Conservation (phyloP, 2,113 vertebrate species). For the Peromyscus californicus region DNA sequence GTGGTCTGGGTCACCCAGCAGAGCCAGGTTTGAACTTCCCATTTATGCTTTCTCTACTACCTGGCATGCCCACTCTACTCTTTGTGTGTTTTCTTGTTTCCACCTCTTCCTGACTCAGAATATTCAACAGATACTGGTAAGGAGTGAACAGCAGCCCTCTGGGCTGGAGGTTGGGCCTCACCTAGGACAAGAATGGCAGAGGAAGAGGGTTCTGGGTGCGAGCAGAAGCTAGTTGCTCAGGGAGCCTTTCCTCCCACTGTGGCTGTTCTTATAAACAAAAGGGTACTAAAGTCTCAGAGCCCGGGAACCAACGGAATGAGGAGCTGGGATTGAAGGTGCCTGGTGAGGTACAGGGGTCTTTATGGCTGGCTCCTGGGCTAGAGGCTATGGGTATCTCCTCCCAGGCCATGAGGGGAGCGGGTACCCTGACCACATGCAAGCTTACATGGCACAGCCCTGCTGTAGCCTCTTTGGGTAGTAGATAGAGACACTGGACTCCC, state of each 20-base stretch:
- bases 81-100: not conserved
- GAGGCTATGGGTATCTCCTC: not conserved
- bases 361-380: too few species aligned
- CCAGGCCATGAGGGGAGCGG: not conserved
- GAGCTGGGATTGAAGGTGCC: not conserved
- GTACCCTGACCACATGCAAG: not conserved
- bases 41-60: not conserved
- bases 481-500: not conserved
- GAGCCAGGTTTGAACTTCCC: not conserved
- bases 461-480: not conserved
- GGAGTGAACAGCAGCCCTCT: not conserved
- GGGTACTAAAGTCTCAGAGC: not conserved
- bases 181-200: fast-evolving
- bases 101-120: not conserved
- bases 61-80: fast-evolving
- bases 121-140: not conserved
- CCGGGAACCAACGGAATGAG: not conserved
- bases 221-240: not conserved
- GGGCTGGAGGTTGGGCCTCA: not conserved
- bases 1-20: not conserved
- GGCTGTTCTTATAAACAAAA: not conserved
- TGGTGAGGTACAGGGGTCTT: not conserved
- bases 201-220: not conserved
- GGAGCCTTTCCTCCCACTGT: not conserved
- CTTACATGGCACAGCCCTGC: not conserved